Evolutionary conservation across 2,113 vertebrate genomes (phyloP).

Genomic region (Paracanthobrama guichenoti): DNA sequence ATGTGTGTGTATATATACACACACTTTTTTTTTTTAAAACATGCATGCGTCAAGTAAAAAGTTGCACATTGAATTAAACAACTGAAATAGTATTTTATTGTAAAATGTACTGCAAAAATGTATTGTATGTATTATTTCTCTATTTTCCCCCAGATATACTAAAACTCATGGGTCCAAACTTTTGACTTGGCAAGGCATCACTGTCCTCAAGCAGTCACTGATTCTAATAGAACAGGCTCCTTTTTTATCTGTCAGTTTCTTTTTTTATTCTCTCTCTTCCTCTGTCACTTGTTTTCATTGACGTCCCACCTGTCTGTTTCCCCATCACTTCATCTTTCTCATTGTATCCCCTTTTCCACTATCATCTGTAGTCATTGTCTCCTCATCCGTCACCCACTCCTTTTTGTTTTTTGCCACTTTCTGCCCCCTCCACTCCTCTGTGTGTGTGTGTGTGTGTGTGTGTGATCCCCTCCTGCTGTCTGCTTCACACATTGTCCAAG

Average conservation of each 20-base stretch:
- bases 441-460: not conserved
- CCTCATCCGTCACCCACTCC: not conserved
- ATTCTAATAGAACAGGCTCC: not conserved
- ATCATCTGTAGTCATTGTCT: not conserved
- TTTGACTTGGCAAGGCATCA: not conserved
- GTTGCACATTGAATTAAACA: too few relatives aligned
- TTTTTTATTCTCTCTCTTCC: not conserved
- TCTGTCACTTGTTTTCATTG: not conserved
- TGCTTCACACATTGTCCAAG: constrained; percentile 16
- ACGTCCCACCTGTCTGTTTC: constrained; percentile 8
- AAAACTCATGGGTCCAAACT: not conserved
- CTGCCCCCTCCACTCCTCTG: not conserved
- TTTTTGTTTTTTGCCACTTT: not conserved
- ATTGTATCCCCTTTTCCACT: not conserved
- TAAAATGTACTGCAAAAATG: too few relatives aligned
- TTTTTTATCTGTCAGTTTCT: not conserved
- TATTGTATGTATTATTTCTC: too few relatives aligned
- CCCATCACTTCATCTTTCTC: not conserved
- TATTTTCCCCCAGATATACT: not conserved
- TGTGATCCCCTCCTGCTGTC: constrained; percentile 4
- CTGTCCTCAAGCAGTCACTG: not conserved
- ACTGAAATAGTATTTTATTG: too few relatives aligned
- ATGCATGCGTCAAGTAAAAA: too few relatives aligned
- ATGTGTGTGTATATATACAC: too few relatives aligned
- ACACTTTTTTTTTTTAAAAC: too few relatives aligned